Conservation (phyloP, 2,113 vertebrate species). For the Corythoichthys intestinalis region DNA sequence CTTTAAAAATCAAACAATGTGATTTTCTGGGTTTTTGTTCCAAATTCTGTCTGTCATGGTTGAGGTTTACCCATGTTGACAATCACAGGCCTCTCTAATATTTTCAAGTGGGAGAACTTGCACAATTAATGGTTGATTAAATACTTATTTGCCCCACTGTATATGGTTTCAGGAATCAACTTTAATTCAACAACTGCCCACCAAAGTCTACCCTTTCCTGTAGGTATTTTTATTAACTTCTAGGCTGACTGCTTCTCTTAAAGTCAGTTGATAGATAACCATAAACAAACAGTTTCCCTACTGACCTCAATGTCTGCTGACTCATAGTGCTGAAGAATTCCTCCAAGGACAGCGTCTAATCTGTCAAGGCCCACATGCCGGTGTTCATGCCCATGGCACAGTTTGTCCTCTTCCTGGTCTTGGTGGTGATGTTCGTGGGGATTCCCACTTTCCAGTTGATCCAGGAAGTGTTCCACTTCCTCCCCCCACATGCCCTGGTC, state of each 20-base stretch:
- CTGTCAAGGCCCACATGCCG: slow-evolving; percentile 14
- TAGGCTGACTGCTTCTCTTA: neutral
- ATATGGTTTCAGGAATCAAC: too few species aligned
- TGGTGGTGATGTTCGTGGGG: slow-evolving; percentile 9
- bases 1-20: too few species aligned
- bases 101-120: too few species aligned
- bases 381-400: neutral
- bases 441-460: slow-evolving; percentile 26
- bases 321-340: slow-evolving; percentile 52
- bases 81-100: too few species aligned
- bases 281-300: neutral
- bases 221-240: too few species aligned
- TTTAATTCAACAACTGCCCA: too few species aligned
- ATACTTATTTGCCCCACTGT: too few species aligned
- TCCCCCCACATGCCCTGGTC: slow-evolving; percentile 50
- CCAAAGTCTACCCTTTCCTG: too few species aligned
- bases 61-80: too few species aligned
- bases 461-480: slow-evolving; percentile 52
- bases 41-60: too few species aligned
- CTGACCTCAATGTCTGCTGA: slow-evolving; percentile 52
- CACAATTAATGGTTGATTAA: too few species aligned
- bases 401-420: neutral
- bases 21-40: too few species aligned
- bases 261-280: neutral
- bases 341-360: slow-evolving; percentile 45